Conservation (phyloP, 2,888 invertebrate genomes). For the Caenorhabditis virilis region DNA sequence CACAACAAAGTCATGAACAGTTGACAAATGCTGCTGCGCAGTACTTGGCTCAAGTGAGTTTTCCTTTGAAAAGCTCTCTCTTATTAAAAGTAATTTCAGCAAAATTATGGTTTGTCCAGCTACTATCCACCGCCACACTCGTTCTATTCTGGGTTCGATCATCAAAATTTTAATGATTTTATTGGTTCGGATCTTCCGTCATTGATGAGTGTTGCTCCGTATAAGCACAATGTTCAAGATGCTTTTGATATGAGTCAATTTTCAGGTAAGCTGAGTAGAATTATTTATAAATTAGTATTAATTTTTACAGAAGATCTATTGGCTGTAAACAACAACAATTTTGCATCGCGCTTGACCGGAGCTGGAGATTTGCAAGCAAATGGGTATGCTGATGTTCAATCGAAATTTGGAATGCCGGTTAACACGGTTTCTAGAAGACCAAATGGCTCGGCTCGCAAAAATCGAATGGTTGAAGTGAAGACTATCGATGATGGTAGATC, state of each 20-base stretch:
- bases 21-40: not conserved
- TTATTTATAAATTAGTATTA: not conserved
- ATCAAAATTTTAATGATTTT: slow-evolving; percentile 2
- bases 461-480: slow-evolving; percentile 35
- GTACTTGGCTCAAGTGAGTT: not conserved
- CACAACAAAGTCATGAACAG: not conserved
- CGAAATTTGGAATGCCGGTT: not conserved
- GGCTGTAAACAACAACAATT: too few species aligned
- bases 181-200: slow-evolving; percentile 14
- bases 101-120: not conserved
- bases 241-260: slow-evolving; percentile 3
- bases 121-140: slow-evolving; percentile 1
- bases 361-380: not conserved
- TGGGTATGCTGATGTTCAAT: not conserved
- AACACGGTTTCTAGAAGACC: not conserved
- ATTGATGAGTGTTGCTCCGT: slow-evolving; percentile 23
- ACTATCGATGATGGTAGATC: slow-evolving; percentile 11
- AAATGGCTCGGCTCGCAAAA: slow-evolving; percentile 3
- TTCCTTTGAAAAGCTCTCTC: not conserved
- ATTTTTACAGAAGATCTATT: not conserved
- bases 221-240: slow-evolving; percentile 5
- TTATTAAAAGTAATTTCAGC: not conserved
- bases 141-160: slow-evolving; percentile 1
- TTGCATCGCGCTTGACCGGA: not conserved
- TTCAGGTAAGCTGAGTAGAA: not conserved